A percentile compares a stretch with the other conserved stretches of the same genome.
Conservation (phyloP, 2,888 invertebrate species). For the Dorcus hopei region DNA sequence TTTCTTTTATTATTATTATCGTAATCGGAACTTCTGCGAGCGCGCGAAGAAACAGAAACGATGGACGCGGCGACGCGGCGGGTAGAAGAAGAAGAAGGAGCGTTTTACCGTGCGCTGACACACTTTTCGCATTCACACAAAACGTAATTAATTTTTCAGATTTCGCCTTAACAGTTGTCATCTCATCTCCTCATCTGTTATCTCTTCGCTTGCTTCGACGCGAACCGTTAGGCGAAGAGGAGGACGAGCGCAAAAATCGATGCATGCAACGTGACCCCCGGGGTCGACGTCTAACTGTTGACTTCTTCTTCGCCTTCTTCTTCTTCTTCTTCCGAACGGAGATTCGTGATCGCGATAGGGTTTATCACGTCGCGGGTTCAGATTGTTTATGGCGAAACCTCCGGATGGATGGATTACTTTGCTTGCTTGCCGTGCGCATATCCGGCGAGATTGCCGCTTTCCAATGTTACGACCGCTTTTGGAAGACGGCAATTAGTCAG, state of each 20-base stretch:
- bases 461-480: no score
- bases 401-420: no score
- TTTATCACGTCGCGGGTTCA: no score
- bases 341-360: constrained; percentile 10
- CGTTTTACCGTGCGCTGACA: constrained; percentile 2
- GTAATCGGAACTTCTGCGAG: no score
- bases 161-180: constrained; percentile 1
- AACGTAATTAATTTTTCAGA: background rate
- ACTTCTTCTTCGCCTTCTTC: background rate
- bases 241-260: background rate
- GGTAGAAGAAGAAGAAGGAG: no score
- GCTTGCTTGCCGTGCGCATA: no score
- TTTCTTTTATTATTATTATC: no score
- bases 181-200: constrained; percentile 8
- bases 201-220: constrained; percentile 1
- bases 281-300: constrained; percentile 14
- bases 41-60: no score
- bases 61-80: no score
- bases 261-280: constrained; percentile 13
- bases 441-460: no score
- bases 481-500: no score
- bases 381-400: no score
- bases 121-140: background rate
- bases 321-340: constrained; percentile 2
- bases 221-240: background rate